Base-by-base conservation (phyloP, 1,140 invertebrate genomes). In the Pogonognathellus flavescens region DNA sequence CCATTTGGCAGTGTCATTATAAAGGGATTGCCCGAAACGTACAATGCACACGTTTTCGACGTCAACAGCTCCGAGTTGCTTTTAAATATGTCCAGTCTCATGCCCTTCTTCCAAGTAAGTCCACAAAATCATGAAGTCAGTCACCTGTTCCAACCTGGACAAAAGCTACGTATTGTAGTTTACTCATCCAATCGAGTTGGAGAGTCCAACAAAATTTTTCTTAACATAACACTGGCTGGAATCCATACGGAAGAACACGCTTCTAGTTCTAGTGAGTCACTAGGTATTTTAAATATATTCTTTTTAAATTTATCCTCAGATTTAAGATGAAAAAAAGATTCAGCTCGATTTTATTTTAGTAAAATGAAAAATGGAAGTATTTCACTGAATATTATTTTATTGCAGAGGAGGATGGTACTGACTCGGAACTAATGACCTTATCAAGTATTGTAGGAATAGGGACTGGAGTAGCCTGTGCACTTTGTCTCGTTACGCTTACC, bases 401-500 rank as follows among this genome's bases (percentile, higher is more conserved):
- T 76, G 70, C 70, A 76, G 70, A 49, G 41, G 31, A 10, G 41
- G 31, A 10, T 76, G 70, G 70, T 9, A 31, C 41, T 14, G 70
- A 76, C 70, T 76, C 49, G 70, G 70, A 76, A 76, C 16, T 76
- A 76, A 76, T 76, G 70, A 76, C 70, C 70, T 76, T 76, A 76
- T 49, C 70, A 76, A 76, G 18, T 76, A 76, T 76, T 76, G 31
- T 76, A 76, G 70, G 70, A 41, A 76, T 76, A 76, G 70, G 70
- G 70, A 76, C 70, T 76, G 70, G 70, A 76, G 70, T 76, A 25
- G 70, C 70, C 70, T 76, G 31, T 76, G 70, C 70, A 76, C 70
- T 76, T 76, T 76, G 70, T 76, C 70, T 76, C 49, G 25, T 76
- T 76, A 76, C 70, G 70, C 70, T 76, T 76, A 76, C 70, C 70